Evolutionary conservation across 2,797 vertebrate genomes (phyloP).

Genomic region (Uromys caudimaculatus): DNA sequence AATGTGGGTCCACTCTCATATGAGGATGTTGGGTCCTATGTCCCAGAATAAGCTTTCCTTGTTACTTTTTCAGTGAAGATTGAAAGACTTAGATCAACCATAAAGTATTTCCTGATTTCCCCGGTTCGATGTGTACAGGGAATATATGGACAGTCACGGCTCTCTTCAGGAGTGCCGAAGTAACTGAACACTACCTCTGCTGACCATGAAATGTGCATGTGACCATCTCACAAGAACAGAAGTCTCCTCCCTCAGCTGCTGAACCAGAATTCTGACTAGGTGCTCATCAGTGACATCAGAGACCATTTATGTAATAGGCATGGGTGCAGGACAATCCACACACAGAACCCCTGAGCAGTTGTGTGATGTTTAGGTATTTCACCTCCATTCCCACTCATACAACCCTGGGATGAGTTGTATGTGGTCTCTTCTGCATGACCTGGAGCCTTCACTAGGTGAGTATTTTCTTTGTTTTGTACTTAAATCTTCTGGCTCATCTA

Average conservation of each 20-base stretch:
- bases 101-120: neutral
- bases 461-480: neutral
- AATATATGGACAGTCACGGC: neutral
- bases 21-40: neutral
- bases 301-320: neutral
- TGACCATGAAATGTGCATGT: neutral
- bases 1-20: neutral
- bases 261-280: conserved; percentile 17
- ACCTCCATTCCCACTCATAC: neutral
- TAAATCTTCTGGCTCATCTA: neutral
- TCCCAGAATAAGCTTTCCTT: neutral
- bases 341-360: neutral
- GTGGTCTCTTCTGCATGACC: neutral
- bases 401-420: neutral
- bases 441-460: neutral
- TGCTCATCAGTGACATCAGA: conserved; percentile 12
- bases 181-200: neutral
- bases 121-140: neutral
- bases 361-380: neutral
- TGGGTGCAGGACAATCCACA: neutral
- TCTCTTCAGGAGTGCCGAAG: neutral
- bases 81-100: neutral
- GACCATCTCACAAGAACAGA: conserved; percentile 36
- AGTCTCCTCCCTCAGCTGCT: neutral
- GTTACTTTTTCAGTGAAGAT: neutral